Base-by-base conservation (phyloP, 2,113 vertebrate genomes). In the Syngnathus scovelli region DNA sequence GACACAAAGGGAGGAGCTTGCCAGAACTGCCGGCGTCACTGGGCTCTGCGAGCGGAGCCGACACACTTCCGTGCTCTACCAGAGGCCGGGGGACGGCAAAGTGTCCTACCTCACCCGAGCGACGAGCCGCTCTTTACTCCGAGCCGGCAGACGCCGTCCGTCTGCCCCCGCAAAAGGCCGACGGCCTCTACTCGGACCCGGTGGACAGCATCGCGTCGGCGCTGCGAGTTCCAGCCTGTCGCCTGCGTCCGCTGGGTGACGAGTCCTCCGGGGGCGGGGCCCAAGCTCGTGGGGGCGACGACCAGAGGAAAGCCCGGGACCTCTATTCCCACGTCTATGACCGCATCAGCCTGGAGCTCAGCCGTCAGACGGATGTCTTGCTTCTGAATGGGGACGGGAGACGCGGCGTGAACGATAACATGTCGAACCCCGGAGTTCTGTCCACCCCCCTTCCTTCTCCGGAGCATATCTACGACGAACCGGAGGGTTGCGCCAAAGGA, bases 381-480 rank as follows among this genome's bases (percentile, higher is more conserved):
- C 80, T 48, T 70, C 78, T 92, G 13, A 90, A 92, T 0, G 81
- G 48, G 16, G 44, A 54, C 0, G 48, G 58, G 7, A 78, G 0
- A 38, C 84, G 77, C 27, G 38, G 60, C n/a, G 60, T 33, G 5
- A 79, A 70, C 23, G 61, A 13, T 41, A 84, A 74, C 61, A 76
- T 61, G 65, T 33, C 67, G 72, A 33, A 51, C 83, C 21, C 66
- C 72, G 83, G 81, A 5, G 49, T 72, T 1, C 52, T 36, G 0
- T 56, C 69, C 0, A 49, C 78, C 23, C 52, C 75, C 0, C 37
- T 15, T 33, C 4, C 0, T 15, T 21, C 6, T 11, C 52, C 43
- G 21, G 95, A 96, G 44, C 96, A 97, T 81, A 96, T 99, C 70
- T 99, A 99, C 0, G 95, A 98, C 0, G 96, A 99, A 70, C 96